Conservation (phyloP, 2,888 invertebrate genomes). For the Tachina fera region DNA sequence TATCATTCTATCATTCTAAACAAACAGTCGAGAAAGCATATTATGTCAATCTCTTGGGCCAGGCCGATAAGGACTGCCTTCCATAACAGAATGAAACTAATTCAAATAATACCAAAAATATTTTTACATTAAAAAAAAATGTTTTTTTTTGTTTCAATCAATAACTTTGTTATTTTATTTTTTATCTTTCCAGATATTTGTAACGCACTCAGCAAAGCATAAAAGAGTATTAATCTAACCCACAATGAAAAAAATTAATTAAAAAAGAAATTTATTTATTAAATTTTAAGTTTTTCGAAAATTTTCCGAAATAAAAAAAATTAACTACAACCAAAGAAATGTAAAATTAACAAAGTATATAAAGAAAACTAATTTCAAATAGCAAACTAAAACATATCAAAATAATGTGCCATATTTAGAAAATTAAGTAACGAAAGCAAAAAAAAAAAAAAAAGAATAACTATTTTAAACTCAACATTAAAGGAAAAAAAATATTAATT, state of each 20-base stretch:
- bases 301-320: no score
- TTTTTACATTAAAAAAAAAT: no score
- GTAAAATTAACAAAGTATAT: background rate
- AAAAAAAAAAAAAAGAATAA: slow-evolving; percentile 7
- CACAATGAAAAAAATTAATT: background rate
- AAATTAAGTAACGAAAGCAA: slow-evolving; percentile 40
- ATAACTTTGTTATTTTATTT: background rate
- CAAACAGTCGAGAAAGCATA: no score
- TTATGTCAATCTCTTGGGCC: no score
- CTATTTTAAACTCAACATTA: slow-evolving; percentile 7
- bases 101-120: no score
- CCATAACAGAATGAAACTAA: no score
- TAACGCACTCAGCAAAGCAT: background rate
- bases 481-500: background rate
- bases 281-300: no score
- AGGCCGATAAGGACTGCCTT: no score
- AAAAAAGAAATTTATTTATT: no score
- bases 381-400: slow-evolving; percentile 62
- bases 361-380: background rate
- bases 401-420: slow-evolving; percentile 66
- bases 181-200: slow-evolving; percentile 20
- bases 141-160: background rate
- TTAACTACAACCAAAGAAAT: background rate
- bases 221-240: background rate
- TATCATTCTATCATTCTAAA: no score